Evolutionary conservation across 2,888 invertebrate species (phyloP).

Genomic region (Watsonalla cultraria): DNA sequence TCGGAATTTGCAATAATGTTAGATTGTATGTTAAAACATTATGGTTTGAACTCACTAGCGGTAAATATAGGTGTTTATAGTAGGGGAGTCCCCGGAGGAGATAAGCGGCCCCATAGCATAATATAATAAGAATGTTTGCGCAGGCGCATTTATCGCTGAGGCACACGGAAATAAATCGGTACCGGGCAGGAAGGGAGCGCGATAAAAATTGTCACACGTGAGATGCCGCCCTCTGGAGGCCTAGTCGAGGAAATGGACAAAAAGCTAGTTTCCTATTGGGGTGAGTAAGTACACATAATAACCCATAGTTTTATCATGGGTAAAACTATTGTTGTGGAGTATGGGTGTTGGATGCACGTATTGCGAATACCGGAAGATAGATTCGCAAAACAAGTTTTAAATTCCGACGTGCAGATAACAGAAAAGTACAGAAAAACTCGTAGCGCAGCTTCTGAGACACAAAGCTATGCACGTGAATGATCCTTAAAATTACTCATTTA

Average conservation of each 20-base stretch:
- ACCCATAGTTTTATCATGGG: no score
- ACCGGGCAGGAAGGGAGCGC: conserved; percentile 66
- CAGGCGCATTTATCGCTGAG: conserved; percentile 57
- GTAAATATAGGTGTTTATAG: conserved; percentile 16
- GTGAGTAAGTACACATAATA: no score
- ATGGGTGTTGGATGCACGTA: no score
- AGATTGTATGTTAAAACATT: not conserved
- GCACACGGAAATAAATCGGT: conserved; percentile 70
- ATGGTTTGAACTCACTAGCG: conserved; percentile 3
- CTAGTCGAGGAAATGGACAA: conserved; percentile 2
- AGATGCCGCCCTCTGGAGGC: conserved; percentile 9
- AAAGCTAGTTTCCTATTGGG: no score
- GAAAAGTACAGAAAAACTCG: no score
- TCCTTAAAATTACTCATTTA: no score
- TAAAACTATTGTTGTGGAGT: no score
- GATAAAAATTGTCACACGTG: conserved; percentile 62
- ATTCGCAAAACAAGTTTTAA: no score
- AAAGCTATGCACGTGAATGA: no score
- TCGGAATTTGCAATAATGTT: not conserved
- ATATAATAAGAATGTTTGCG: conserved; percentile 60
- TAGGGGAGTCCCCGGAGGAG: conserved; percentile 54
- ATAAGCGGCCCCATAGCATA: conserved; percentile 52
- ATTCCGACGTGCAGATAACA: no score
- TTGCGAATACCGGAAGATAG: no score
- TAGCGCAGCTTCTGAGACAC: no score